Percentiles rank a stretch among this genome's conserved stretches.
phyloP scores from a whole-genome alignment of 2,888 invertebrate species.

The Eupithecia subfuscata region DNA sequence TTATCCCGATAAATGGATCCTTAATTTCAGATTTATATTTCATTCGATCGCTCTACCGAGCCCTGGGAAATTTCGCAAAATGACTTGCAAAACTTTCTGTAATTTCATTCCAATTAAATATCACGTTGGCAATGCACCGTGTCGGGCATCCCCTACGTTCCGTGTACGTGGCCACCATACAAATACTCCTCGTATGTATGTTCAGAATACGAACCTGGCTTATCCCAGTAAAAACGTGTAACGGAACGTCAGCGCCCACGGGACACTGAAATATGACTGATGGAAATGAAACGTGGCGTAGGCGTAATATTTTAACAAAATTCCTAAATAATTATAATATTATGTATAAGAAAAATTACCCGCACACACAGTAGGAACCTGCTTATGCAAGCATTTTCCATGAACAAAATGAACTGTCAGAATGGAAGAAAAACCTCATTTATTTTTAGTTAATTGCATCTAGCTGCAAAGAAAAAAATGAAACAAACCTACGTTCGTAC shows the following conservation, averaged over 20 bases:
- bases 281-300: constrained; percentile 30
- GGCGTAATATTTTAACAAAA: constrained; percentile 27
- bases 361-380: constrained; percentile 8
- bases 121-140: constrained; percentile 30
- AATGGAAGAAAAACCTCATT: constrained; percentile 12
- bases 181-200: constrained; percentile 33
- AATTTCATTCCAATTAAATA: constrained; percentile 35
- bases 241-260: constrained; percentile 36
- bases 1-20: neutral
- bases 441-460: constrained; percentile 24
- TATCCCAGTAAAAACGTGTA: constrained; percentile 24
- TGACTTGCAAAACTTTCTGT: constrained; percentile 24
- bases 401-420: constrained; percentile 28
- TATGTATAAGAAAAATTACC: constrained; percentile 28
- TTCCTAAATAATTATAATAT: constrained; percentile 15
- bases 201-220: constrained; percentile 27
- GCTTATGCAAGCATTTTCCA: constrained; percentile 14
- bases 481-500: neutral
- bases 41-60: neutral
- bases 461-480: constrained; percentile 17
- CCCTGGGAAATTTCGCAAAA: constrained; percentile 14
- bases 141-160: constrained; percentile 34
- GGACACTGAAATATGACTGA: constrained; percentile 39
- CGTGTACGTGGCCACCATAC: constrained; percentile 41
- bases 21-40: neutral